Conservation (phyloP, 2,888 invertebrate species). For the Meghimatium bilineatum region DNA sequence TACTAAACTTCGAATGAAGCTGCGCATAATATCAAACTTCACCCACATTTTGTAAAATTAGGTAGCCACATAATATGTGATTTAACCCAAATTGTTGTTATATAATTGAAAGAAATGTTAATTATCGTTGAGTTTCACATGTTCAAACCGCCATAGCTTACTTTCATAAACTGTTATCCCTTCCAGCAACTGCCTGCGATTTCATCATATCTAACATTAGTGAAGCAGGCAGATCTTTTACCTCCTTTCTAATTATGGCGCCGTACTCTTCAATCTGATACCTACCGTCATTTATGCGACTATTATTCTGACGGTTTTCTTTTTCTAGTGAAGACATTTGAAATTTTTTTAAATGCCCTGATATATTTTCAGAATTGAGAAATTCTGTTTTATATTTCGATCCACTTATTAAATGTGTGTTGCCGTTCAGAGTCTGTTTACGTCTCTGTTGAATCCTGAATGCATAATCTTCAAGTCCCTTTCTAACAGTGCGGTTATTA, state of each 20-base stretch:
- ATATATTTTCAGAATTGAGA: background rate
- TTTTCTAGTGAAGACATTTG: background rate
- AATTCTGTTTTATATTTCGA: background rate
- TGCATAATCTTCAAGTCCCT: background rate
- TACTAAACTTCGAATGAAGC: no score
- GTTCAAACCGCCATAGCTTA: background rate
- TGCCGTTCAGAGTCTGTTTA: background rate
- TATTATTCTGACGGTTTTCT: background rate
- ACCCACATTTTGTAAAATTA: no score
- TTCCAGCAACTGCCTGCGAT: background rate
- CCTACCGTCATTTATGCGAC: background rate
- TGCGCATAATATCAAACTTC: no score
- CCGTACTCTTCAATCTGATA: background rate
- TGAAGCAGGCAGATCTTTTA: background rate
- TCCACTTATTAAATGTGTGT: background rate
- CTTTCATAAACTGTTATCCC: background rate
- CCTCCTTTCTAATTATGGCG: no score
- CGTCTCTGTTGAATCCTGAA: no score
- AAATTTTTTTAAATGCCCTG: background rate
- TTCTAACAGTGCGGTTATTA: background rate
- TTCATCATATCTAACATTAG: background rate
- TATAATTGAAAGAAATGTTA: no score
- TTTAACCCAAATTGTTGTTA: no score
- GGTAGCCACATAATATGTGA: no score
- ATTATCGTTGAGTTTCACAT: no score